Evolutionary conservation across 2,797 vertebrate species (phyloP).

Genomic region (Danio tinwini): DNA sequence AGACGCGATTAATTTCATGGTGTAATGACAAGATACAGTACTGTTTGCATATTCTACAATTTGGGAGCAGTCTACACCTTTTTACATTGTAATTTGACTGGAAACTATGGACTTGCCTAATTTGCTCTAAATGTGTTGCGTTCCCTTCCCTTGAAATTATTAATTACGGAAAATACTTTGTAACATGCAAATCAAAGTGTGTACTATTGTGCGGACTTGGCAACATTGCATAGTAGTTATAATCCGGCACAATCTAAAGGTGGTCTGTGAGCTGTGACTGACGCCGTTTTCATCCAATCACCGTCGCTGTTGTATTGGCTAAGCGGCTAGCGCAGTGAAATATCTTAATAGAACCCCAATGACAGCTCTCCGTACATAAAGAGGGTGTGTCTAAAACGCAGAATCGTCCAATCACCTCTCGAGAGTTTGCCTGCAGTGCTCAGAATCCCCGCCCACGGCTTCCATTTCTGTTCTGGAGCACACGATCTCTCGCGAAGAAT

Average conservation of each 20-base stretch:
- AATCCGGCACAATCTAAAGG: conserved; percentile 6
- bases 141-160: background rate
- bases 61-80: too few species aligned
- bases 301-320: conserved; percentile 51
- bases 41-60: too few species aligned
- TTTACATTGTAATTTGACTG: too few species aligned
- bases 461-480: conserved; percentile 81
- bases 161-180: background rate
- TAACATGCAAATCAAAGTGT: background rate
- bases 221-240: background rate
- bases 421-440: conserved; percentile 75
- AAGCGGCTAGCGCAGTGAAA: conserved; percentile 56
- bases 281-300: conserved; percentile 65
- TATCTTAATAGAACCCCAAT: conserved; percentile 66
- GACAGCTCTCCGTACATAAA: background rate
- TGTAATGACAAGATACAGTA: too few species aligned
- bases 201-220: conserved; percentile 6
- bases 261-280: conserved; percentile 59
- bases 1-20: too few species aligned
- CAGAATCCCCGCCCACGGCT: conserved; percentile 74
- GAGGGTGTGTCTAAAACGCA: conserved; percentile 47
- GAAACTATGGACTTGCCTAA: too few species aligned
- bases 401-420: conserved; percentile 66
- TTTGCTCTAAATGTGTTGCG: too few species aligned
- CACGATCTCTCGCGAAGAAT: conserved; percentile 70